A percentile compares a stretch with the other conserved stretches of the same genome.
These are phyloP conservation scores for Aphodius granarius DNA, from an alignment of 2,888 invertebrate species.

Conservation along the genomic window DNA sequence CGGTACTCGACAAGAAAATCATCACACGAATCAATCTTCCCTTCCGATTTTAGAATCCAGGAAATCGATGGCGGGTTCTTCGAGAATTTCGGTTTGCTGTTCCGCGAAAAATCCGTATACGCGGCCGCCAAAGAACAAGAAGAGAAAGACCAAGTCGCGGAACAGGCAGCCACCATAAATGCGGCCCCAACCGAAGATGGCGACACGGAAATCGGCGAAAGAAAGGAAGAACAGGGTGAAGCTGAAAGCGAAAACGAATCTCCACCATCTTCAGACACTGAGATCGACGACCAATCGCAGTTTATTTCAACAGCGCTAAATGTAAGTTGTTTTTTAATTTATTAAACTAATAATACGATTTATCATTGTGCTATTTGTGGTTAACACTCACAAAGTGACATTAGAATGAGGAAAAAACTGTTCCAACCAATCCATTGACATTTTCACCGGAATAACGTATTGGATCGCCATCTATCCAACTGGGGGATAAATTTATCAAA, in stretches of 20 bases:
- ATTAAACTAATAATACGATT: no score
- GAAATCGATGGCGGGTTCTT: constrained; percentile 83
- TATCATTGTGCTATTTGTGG: no score
- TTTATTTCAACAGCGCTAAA: constrained; percentile 24
- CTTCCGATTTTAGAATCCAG: constrained; percentile 74
- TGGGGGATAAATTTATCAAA: no score
- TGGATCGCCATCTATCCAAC: no score
- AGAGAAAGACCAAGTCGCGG: constrained; percentile 48
- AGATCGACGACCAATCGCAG: constrained; percentile 60
- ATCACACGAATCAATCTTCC: no score
- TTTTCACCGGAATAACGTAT: no score
- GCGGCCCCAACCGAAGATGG: constrained; percentile 25
- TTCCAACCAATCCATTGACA: no score
- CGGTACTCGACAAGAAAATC: no score
- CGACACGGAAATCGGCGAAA: constrained; percentile 34
- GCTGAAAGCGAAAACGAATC: constrained; percentile 46
- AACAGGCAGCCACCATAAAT: constrained; percentile 42
- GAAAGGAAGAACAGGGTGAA: constrained; percentile 48
- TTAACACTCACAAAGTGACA: no score
- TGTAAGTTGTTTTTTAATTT: no score
- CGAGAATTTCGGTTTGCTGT: constrained; percentile 77
- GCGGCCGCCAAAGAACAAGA: constrained; percentile 58
- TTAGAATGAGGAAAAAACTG: no score
- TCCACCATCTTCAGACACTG: constrained; percentile 59
- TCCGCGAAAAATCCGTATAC: constrained; percentile 65